Conservation (phyloP, 2,797 vertebrate genomes). For the Glyptemys insculpta region DNA sequence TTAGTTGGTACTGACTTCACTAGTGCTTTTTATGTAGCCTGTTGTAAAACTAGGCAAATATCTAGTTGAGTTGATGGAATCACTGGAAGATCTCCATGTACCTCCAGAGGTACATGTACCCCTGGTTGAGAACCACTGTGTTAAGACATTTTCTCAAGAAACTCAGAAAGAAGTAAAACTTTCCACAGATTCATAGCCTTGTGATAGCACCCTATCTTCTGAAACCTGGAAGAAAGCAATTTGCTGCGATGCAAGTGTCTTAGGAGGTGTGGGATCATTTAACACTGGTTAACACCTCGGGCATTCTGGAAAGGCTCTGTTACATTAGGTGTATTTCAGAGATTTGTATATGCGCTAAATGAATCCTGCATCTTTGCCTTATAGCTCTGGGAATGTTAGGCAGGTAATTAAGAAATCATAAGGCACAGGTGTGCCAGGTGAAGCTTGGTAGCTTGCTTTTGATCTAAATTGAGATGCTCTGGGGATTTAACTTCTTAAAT, state of each 20-base stretch:
- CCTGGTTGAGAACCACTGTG: too few species aligned
- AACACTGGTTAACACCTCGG: conserved; percentile 58
- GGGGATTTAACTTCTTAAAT: conserved; percentile 87
- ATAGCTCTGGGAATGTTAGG: conserved; percentile 79
- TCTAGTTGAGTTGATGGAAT: too few species aligned
- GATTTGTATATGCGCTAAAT: conserved; percentile 65
- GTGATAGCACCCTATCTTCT: background rate
- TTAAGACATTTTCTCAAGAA: background rate
- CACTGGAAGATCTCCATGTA: too few species aligned
- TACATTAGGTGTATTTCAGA: conserved; percentile 54
- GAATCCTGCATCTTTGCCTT: conserved; percentile 64
- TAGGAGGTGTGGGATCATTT: conserved; percentile 46
- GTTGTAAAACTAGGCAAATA: too few species aligned
- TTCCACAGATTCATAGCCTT: background rate
- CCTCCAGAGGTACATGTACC: too few species aligned
- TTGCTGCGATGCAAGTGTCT: conserved; percentile 64
- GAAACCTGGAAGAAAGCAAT: conserved; percentile 62
- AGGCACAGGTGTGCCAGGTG: conserved; percentile 86
- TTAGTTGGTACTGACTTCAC: too few species aligned
- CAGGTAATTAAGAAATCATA: conserved; percentile 84
- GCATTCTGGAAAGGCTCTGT: conserved; percentile 77
- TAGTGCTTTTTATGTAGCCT: too few species aligned
- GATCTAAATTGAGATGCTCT: conserved; percentile 88
- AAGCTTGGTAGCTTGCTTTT: conserved; percentile 84
- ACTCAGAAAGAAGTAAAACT: conserved; percentile 30